phyloP scores from a whole-genome alignment of 2,113 vertebrate species.

The Fulmarus glacialis region DNA sequence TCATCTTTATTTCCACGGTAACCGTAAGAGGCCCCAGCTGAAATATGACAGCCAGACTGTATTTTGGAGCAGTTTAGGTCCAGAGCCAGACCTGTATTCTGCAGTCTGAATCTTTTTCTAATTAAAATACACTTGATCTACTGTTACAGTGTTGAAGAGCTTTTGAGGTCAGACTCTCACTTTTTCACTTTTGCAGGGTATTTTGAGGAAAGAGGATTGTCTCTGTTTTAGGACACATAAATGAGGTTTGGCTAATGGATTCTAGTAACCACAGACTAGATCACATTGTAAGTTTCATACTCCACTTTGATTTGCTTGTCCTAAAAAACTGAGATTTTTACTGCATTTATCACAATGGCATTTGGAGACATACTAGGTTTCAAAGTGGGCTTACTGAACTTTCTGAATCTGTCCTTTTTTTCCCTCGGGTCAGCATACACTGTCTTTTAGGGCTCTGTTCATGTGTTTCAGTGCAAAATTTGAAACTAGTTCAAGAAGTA shows the following conservation, averaged over 20 bases:
- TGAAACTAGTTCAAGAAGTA: not conserved
- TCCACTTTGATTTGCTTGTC: not conserved
- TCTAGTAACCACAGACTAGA: not conserved
- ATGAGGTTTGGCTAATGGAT: not conserved
- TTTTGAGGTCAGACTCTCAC: conserved; percentile 40
- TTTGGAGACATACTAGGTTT: not conserved
- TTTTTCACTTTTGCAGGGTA: not conserved
- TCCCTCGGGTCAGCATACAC: not conserved
- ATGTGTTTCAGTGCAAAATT: not conserved
- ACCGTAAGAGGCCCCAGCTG: conserved; percentile 49
- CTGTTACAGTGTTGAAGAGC: not conserved
- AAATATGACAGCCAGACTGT: conserved; percentile 28
- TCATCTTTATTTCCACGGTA: conserved; percentile 46
- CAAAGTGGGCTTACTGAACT: not conserved
- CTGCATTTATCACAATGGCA: not conserved
- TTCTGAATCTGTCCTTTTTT: not conserved
- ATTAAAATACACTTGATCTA: conserved; percentile 54
- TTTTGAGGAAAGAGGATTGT: not conserved
- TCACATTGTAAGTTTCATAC: not conserved
- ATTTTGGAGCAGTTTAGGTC: not conserved
- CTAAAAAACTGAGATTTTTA: not conserved
- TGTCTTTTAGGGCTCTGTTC: not conserved
- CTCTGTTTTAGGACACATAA: not conserved
- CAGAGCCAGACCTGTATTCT: not conserved
- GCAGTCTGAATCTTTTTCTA: conserved; percentile 44